Conservation (phyloP, 2,888 invertebrate genomes). For the Yponomeuta malinellus region DNA sequence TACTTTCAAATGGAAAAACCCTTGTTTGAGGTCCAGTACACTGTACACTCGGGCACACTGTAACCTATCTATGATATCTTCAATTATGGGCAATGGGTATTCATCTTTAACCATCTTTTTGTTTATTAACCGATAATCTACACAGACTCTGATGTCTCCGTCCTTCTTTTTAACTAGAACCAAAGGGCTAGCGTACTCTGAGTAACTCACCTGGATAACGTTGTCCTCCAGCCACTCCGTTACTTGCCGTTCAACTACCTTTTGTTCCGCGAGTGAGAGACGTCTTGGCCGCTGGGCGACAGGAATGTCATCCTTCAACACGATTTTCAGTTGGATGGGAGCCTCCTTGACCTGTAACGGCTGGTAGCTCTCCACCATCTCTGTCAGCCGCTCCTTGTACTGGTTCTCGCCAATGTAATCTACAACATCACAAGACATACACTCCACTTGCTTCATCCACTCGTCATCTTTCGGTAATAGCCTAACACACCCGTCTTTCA, state of each 20-base stretch:
- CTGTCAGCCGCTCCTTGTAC: neutral
- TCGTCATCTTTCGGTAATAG: too few species aligned
- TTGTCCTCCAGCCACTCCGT: constrained; percentile 20
- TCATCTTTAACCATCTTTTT: constrained; percentile 1
- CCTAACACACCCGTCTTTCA: too few species aligned
- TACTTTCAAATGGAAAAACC: constrained; percentile 17
- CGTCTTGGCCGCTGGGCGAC: constrained; percentile 16
- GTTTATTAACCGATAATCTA: constrained; percentile 8
- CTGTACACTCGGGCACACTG: constrained; percentile 11
- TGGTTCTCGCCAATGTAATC: neutral
- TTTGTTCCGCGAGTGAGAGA: constrained; percentile 9
- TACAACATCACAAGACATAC: too few species aligned
- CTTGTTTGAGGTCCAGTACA: constrained; percentile 19
- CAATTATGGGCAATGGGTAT: constrained; percentile 11
- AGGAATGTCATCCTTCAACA: constrained; percentile 15
- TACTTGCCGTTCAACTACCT: constrained; percentile 13
- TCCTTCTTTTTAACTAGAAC: constrained; percentile 22
- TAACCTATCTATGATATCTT: constrained; percentile 18
- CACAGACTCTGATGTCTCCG: constrained; percentile 6
- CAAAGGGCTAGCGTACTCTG: constrained; percentile 25
- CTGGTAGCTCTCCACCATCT: constrained; percentile 9
- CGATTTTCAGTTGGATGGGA: constrained; percentile 13
- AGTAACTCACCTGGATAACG: constrained; percentile 22
- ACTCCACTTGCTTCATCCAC: too few species aligned
- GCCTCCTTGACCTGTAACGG: constrained; percentile 13